Base-by-base conservation (phyloP, 2,797 vertebrate genomes). In the Hippocampus kuda region DNA sequence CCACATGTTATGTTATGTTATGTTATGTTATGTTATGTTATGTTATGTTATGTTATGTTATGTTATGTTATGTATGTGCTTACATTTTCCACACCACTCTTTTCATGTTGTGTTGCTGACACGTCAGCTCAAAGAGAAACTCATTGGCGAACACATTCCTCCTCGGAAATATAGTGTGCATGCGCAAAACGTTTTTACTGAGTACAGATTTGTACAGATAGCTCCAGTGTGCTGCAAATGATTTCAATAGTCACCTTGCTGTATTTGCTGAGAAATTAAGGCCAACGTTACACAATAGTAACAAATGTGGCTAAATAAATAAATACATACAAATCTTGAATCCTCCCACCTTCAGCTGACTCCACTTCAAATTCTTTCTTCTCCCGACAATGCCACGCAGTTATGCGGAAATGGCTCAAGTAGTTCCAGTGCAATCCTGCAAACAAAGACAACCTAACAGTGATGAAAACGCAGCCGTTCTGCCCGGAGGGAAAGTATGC, bases 61-160 rank as follows among this genome's bases (percentile, higher is more conserved):
- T 51, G 51, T n/a, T 53, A 57, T 26, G 56, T 57, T 27, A 62
- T 22, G 34, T 7, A 34, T 38, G 42, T 27, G 26, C 63, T 65
- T 65, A 46, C 6, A 48, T 71, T 79, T 79, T 68, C 76, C 76
- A 72, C 72, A 78, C 79, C 65, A 74, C 49, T 66, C 24, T 1
- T 4, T 1, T 3, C 64, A 38, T 66, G 63, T 48, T 65, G 69
- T 53, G 70, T 49, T 46, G 65, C 69, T 72, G 72, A 81, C 60
- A 46, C 27, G n/a, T 26, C 46, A 54, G 68, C 78, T 72, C 69
- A n/a, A 38, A 34, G 18, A 51, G 44, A 65, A 44, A 46, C 16
- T 24, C 24, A 16, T 44, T n/a, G 5, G n/a, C 22, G 1, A 27
- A 46, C 26, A 41, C 7, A 15, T 24, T 16, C 62, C 62, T 16